These are phyloP conservation scores for Synergus laeviventris DNA, from an alignment of 2,888 invertebrate species.

Conservation along the genomic window DNA sequence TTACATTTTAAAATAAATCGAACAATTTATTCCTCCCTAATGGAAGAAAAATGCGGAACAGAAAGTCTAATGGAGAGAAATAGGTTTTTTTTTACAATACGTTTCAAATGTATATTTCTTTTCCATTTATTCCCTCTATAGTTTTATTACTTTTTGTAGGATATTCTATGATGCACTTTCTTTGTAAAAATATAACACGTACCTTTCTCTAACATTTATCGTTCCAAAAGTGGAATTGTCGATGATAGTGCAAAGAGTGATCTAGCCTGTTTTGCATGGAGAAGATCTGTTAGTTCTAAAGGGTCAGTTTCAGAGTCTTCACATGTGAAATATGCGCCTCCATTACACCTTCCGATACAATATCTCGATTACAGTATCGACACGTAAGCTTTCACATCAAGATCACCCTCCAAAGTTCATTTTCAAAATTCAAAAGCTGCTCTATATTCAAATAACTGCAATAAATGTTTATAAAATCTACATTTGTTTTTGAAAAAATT, in stretches of 20 bases:
- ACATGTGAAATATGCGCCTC: constrained; percentile 5
- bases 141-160: too few species aligned
- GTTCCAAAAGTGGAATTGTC: background rate
- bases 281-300: constrained; percentile 3
- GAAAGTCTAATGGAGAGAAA: background rate
- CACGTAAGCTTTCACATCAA: background rate
- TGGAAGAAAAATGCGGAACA: background rate
- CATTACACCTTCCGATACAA: constrained; percentile 5
- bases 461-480: too few species aligned
- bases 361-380: background rate
- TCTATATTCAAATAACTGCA: too few species aligned
- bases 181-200: too few species aligned
- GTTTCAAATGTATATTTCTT: too few species aligned
- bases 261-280: background rate
- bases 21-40: background rate
- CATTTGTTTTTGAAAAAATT: too few species aligned
- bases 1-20: background rate
- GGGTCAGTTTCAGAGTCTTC: constrained; percentile 4
- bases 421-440: too few species aligned
- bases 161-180: too few species aligned
- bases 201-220: too few species aligned
- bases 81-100: too few species aligned
- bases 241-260: constrained; percentile 1
- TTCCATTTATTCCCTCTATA: too few species aligned
- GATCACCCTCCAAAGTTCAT: background rate